Evolutionary conservation across 2,797 vertebrate species (phyloP).

Genomic region (Taenioides sp.): DNA sequence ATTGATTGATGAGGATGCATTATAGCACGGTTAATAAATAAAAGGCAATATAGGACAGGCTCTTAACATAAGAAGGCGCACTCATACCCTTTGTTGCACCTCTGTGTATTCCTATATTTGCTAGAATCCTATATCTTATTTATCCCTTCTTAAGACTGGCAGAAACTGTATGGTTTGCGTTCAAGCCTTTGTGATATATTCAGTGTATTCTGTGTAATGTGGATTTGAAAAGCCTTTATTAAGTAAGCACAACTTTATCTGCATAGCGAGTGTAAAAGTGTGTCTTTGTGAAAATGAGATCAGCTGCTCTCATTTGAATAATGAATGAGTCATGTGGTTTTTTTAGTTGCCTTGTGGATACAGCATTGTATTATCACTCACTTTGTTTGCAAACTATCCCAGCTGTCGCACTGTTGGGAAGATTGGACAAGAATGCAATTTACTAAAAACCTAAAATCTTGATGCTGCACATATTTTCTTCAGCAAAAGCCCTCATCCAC

Average conservation of each 20-base stretch:
- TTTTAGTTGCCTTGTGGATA: slow-evolving; percentile 16
- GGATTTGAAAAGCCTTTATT: not conserved
- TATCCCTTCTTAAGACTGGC: not conserved
- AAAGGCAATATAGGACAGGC: not conserved
- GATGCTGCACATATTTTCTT: slow-evolving; percentile 3
- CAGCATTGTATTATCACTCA: slow-evolving; percentile 23
- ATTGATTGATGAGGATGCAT: not conserved
- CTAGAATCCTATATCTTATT: not conserved
- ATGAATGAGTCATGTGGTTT: slow-evolving; percentile 28
- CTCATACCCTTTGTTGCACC: not conserved
- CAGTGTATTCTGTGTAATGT: not conserved
- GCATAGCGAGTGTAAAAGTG: slow-evolving; percentile 17
- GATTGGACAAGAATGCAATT: slow-evolving; percentile 25
- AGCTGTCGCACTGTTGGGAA: slow-evolving; percentile 19
- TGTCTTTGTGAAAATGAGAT: slow-evolving; percentile 11
- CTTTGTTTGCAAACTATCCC: slow-evolving; percentile 22
- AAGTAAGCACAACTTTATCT: not conserved
- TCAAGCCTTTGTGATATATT: not conserved
- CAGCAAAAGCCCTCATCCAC: slow-evolving; percentile 9
- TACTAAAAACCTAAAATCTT: slow-evolving; percentile 17
- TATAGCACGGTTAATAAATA: not conserved
- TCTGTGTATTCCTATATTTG: not conserved
- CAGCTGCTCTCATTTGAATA: slow-evolving; percentile 28
- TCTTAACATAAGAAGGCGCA: not conserved
- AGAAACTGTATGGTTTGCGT: not conserved